These are phyloP conservation scores for roundworm (Caenorhabditis elegans) DNA, from an alignment of 1,140 invertebrate genomes.

Conservation along the genomic window WBcel235 BX284603.4:7904001-7904500, in stretches of 20 bases:
- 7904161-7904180: conserved; percentile 16
- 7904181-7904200: background rate
- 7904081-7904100: too few relatives aligned
- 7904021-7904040: too few relatives aligned
- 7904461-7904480: too few relatives aligned
- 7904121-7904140: background rate
- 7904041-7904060: too few relatives aligned
- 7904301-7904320: too few relatives aligned
- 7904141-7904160: background rate
- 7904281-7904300: too few relatives aligned
- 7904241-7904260: background rate
- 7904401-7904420: background rate
- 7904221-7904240: conserved; percentile 5
- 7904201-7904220: background rate
- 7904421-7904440: conserved; percentile 1
- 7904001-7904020: too few relatives aligned
- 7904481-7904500: too few relatives aligned
- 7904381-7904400: background rate
- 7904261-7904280: conserved; percentile 28
- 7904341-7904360: too few relatives aligned
- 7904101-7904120: background rate
- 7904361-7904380: background rate
- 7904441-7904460: conserved; percentile 33
- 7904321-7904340: background rate
- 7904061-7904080: too few relatives aligned